Evolutionary conservation across 1,140 invertebrate species (phyloP), one percentile per base, ranked within the genome.

Genomic region (Halictus rubicundus): DNA sequence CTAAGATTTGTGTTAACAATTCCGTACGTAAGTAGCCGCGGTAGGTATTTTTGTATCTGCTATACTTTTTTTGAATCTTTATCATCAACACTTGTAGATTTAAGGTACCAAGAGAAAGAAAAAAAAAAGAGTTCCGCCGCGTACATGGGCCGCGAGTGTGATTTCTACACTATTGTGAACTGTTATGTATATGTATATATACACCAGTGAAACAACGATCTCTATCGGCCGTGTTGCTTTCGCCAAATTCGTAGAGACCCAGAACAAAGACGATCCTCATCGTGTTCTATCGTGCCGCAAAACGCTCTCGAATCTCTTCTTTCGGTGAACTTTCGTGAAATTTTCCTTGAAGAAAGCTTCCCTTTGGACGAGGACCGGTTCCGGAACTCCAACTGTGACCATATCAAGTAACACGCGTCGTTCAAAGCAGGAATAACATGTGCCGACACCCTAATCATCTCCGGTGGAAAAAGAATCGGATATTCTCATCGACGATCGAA

Each of bases 41-140:
- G 94, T 94, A 94, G 94, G 94, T 94, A 94, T 94, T 94, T 93
- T 94, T 94, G 93, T 92, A 94, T 93, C 86, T 93, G 91, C 86
- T 92, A 93, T 92, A 91, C 89, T 88, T 89, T 89, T 90, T 89
- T 90, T 91, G 90, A 83, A 85, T 46, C 69, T 87, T 90, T 87
- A 88, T 52, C 72, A 88, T 52, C 72, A 86, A 86, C 49, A 88
- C 82, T 63, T 63, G 70, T 91, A 91, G 87, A 88, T 81, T 84
- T 90, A 90, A 91, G 88, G 86, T 88, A 87, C 77, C 61, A 68
- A 52, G 74, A 87, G 74, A 39, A 87, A 79, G 39, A 84, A 32
- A 32, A 32, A 32, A 32, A 32, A 32, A 32, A 32, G 32, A 32
- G 32, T 32, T 32, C 32, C 32, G n/a, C n/a, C n/a, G n/a, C n/a